A percentile compares a stretch with the other conserved stretches of the same genome.
Evolutionary conservation across 2,797 vertebrate genomes (phyloP).

Genomic region (Propithecus deckenii): DNA sequence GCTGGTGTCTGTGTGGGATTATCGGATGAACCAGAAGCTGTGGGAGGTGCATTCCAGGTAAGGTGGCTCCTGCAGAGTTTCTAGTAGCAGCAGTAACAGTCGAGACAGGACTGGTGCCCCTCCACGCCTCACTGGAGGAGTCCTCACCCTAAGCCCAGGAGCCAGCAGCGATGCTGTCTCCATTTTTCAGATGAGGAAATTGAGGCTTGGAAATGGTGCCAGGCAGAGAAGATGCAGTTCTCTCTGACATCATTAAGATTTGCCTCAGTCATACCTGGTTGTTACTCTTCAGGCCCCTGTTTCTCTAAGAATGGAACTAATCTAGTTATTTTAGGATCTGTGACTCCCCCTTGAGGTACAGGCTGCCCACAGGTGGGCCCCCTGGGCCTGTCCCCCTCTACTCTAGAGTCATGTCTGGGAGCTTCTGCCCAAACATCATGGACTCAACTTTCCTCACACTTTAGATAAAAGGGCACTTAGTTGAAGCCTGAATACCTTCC

Average conservation of each 20-base stretch:
- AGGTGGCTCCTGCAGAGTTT: background rate
- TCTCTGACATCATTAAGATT: accelerated
- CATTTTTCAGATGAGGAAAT: background rate
- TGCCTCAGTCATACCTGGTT: accelerated
- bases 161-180: accelerated
- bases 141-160: accelerated
- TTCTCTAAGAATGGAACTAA: background rate
- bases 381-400: too few species aligned
- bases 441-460: background rate
- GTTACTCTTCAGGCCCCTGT: background rate
- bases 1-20: constrained; percentile 96
- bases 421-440: background rate
- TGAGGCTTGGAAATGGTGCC: background rate
- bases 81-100: accelerated
- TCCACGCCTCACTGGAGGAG: accelerated
- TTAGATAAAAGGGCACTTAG: background rate
- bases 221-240: background rate
- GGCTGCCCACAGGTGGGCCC: background rate
- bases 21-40: constrained; percentile 93
- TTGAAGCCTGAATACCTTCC: too few species aligned
- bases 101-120: accelerated
- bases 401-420: background rate
- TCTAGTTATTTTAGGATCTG: background rate
- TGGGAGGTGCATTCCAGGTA: constrained; percentile 99
- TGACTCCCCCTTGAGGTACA: accelerated